Percentiles rank a stretch among this genome's conserved stretches.
Conservation (phyloP, 2,113 vertebrate genomes). For the Pollimyrus isidori region DNA sequence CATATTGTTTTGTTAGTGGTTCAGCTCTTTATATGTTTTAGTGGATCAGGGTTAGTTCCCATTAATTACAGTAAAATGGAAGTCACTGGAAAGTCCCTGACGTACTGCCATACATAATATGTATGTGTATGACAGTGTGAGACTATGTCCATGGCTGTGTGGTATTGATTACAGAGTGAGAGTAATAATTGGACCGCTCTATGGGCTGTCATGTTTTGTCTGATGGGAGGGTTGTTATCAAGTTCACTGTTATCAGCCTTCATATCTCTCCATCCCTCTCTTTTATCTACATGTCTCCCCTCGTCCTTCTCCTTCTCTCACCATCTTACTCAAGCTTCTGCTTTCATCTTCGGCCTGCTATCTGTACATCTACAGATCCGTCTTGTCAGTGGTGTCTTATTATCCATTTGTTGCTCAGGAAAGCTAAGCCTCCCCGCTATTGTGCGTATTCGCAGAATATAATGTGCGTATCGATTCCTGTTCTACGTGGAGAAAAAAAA, state of each 20-base stretch:
- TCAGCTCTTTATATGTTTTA: not conserved
- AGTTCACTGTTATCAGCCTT: conserved; percentile 51
- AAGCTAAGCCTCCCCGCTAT: not conserved
- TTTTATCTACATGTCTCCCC: conserved; percentile 27
- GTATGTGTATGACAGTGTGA: conserved; percentile 20
- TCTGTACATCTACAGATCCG: conserved; percentile 9
- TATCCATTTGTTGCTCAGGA: not conserved
- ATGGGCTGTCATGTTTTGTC: conserved; percentile 63
- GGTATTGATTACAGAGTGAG: conserved; percentile 60
- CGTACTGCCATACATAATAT: not conserved
- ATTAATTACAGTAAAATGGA: not conserved
- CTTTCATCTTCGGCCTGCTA: not conserved
- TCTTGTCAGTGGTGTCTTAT: not conserved
- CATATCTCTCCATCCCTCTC: conserved; percentile 52
- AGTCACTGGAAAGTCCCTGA: not conserved
- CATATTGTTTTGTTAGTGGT: not conserved
- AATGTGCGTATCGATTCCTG: not conserved
- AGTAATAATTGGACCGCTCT: conserved; percentile 63
- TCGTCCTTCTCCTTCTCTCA: conserved; percentile 38
- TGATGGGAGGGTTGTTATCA: conserved; percentile 57
- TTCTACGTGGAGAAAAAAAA: not conserved
- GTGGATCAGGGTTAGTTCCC: not conserved
- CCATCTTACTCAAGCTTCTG: conserved; percentile 3
- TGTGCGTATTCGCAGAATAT: not conserved
- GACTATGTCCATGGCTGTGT: conserved; percentile 52